Conservation (phyloP, 2,113 vertebrate species). For the Coptodon bakossiorum region DNA sequence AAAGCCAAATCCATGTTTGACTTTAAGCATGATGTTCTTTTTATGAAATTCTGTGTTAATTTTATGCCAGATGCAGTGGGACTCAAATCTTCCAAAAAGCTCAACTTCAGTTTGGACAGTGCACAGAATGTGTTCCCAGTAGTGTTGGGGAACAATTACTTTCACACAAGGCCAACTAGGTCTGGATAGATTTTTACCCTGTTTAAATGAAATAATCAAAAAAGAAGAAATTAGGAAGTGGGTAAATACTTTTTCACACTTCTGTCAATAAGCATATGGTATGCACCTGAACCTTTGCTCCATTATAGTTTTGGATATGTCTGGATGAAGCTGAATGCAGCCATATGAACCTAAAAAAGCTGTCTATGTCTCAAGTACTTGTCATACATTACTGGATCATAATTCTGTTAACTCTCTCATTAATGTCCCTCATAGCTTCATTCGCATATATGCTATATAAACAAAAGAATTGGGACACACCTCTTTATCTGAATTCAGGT, state of each 20-base stretch:
- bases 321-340: neutral
- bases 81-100: neutral
- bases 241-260: neutral
- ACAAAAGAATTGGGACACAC: neutral
- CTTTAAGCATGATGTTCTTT: neutral
- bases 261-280: neutral
- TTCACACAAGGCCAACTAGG: neutral
- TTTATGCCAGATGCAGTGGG: neutral
- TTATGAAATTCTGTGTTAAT: neutral
- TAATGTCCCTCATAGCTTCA: neutral
- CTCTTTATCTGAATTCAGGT: neutral
- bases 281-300: neutral
- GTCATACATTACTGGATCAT: neutral
- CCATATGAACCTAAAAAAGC: neutral
- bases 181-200: neutral
- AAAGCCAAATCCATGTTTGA: neutral
- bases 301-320: neutral
- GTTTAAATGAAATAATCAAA: neutral
- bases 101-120: neutral
- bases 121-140: neutral
- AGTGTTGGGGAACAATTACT: neutral
- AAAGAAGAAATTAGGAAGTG: neutral
- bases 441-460: neutral
- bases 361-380: neutral
- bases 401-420: neutral